A percentile compares a stretch with the other conserved stretches of the same genome.
Evolutionary conservation across 2,888 invertebrate species (phyloP).

Genomic region (Papilio demoleus): DNA sequence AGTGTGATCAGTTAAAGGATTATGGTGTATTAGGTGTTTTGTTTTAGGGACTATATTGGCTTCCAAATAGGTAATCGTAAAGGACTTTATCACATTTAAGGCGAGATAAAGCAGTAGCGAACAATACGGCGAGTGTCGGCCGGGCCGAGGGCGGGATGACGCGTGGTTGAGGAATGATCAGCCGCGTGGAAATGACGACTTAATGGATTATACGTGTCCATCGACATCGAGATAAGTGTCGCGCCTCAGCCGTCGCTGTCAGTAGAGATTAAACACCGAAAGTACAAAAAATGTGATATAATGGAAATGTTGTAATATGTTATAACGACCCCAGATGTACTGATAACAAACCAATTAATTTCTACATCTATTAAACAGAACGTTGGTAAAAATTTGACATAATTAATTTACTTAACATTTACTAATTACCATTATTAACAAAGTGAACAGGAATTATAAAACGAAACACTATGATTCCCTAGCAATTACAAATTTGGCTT

Average conservation of each 20-base stretch:
- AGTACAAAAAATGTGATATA: constrained; percentile 80
- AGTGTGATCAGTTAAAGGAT: constrained; percentile 51
- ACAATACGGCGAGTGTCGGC: constrained; percentile 70
- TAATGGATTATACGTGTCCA: constrained; percentile 83
- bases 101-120: constrained; percentile 78
- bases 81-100: constrained; percentile 50
- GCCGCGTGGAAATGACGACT: constrained; percentile 82
- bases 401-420: neutral
- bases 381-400: neutral
- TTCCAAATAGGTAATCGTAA: constrained; percentile 52
- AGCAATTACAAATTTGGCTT: too few relatives aligned
- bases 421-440: neutral
- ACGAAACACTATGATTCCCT: neutral
- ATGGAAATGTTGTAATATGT: constrained; percentile 73
- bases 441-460: neutral
- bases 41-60: constrained; percentile 66
- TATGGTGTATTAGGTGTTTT: constrained; percentile 56
- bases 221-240: constrained; percentile 82
- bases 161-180: constrained; percentile 82
- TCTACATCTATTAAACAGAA: constrained; percentile 9
- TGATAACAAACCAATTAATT: constrained; percentile 19
- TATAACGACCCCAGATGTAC: constrained; percentile 46
- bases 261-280: constrained; percentile 77
- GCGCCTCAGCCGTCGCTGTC: constrained; percentile 72
- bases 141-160: constrained; percentile 76